Evolutionary conservation across 2,888 invertebrate genomes (phyloP).

Genomic region (Acleris cristana): DNA sequence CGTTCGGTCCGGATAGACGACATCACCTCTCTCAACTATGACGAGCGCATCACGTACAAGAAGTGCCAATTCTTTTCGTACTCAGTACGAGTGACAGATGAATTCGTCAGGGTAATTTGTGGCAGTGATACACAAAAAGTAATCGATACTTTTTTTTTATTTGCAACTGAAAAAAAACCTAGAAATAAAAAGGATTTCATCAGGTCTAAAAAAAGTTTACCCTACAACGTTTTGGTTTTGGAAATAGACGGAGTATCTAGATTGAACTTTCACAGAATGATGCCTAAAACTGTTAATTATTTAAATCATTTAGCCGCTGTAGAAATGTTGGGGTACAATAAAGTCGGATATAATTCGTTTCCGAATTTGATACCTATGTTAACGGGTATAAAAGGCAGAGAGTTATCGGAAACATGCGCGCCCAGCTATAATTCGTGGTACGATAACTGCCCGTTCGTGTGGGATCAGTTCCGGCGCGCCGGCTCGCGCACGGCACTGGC

Average conservation of each 20-base stretch:
- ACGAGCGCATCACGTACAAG: constrained; percentile 67
- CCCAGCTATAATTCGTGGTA: no score
- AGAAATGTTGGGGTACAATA: constrained; percentile 94
- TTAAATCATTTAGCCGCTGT: constrained; percentile 85
- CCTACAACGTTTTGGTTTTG: constrained; percentile 88
- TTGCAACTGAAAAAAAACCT: constrained; percentile 38
- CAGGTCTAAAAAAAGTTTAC: not conserved
- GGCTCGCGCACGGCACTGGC: constrained; percentile 90
- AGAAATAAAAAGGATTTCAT: constrained; percentile 37
- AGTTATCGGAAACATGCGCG: no score
- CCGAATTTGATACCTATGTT: no score
- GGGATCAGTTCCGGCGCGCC: constrained; percentile 85
- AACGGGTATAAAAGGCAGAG: no score
- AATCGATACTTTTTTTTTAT: constrained; percentile 49
- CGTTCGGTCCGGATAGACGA: constrained; percentile 66
- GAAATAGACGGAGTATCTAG: constrained; percentile 94
- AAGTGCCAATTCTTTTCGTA: constrained; percentile 71
- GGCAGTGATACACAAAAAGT: constrained; percentile 54
- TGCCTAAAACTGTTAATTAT: constrained; percentile 87
- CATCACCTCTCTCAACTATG: constrained; percentile 57
- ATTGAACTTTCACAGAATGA: constrained; percentile 91
- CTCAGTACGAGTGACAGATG: constrained; percentile 68
- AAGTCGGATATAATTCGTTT: constrained; percentile 96
- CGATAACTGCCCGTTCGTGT: no score
- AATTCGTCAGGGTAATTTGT: constrained; percentile 87